Evolutionary conservation across 1,140 invertebrate genomes (phyloP).

Genomic region (Radopholus similis): DNA sequence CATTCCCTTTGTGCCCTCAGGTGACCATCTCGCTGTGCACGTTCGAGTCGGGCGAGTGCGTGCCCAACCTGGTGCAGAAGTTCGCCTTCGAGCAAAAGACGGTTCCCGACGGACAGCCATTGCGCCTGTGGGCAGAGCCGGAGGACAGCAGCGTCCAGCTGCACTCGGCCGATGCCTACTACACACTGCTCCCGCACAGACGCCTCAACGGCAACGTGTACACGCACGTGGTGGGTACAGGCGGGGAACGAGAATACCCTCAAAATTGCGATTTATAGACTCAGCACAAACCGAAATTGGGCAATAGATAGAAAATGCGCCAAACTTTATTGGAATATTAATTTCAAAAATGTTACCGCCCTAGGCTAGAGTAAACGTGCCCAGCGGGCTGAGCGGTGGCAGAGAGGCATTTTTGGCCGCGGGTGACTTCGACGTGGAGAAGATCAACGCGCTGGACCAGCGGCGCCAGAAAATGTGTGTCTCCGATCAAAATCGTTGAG

Average conservation of each 20-base stretch:
- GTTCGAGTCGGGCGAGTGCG: slow-evolving; percentile 32
- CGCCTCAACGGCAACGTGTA: slow-evolving; percentile 40
- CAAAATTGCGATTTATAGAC: not conserved
- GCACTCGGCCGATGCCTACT: slow-evolving; percentile 24
- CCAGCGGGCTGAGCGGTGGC: slow-evolving; percentile 11
- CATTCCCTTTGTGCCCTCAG: not conserved
- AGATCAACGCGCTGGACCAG: slow-evolving; percentile 37
- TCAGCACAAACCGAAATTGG: too few relatives aligned
- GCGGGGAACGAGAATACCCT: not conserved
- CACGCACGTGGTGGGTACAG: slow-evolving; percentile 25
- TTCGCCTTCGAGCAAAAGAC: slow-evolving; percentile 27
- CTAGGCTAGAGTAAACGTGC: slow-evolving; percentile 13
- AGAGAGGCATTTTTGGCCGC: slow-evolving; percentile 27
- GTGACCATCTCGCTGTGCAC: slow-evolving; percentile 42
- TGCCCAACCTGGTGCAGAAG: slow-evolving; percentile 25
- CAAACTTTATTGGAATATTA: not conserved
- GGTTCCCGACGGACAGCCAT: not conserved
- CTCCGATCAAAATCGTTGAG: not conserved
- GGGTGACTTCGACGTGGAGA: slow-evolving; percentile 46
- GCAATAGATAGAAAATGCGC: too few relatives aligned
- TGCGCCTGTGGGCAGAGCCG: slow-evolving; percentile 38
- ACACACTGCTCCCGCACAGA: slow-evolving; percentile 40
- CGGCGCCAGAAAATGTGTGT: slow-evolving; percentile 31
- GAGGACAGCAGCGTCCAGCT: slow-evolving; percentile 20
- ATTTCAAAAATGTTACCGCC: not conserved